Base-by-base conservation (phyloP, 2,888 invertebrate genomes). In the Lysandra bellargus region DNA sequence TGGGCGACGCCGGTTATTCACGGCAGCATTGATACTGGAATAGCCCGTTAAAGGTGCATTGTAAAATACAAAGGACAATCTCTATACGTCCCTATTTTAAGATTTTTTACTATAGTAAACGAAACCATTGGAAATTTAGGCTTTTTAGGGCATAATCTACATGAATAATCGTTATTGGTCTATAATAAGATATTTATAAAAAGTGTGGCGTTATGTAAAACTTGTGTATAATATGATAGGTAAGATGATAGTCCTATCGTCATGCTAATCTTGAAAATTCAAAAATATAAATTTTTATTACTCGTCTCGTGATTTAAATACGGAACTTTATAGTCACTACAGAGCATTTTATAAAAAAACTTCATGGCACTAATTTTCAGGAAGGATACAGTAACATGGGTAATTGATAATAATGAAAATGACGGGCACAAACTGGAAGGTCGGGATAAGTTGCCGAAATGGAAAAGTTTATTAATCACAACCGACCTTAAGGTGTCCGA, bases 391-490 rank as follows among this genome's bases (percentile, higher is more conserved):
- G 4, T 33, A 33, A 69, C 2, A 37, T 33, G 12, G 12, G 33
- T 69, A 69, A 69, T 49, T 74, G 49, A 49, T 44, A n/a, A 74
- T 49, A 75, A 12, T 75, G 49, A 75, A 49, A 49, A 49, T 75
- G 75, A 75, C 30, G n/a, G 23, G 75, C 40, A 75, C 12, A 74
- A 74, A 44, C 23, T 74, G 49, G 44, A 57, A 53, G 76, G 57
- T 76, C 23, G 53, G 9, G 0, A 53, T 6, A 76, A 76, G 49
- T 49, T 76, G 17, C 6, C 76, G 33, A 53, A 57, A 33, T 76
- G 76, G 53, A 57, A 76, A 76, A 76, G 76, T 76, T 76, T 76
- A 57, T 76, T 76, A 76, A 76, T 76, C 33, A 76, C 57, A 37
- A 53, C 9, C 23, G 33, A 76, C 76, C 49, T 57, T 76, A 69